Conservation (phyloP, 2,888 invertebrate genomes). For the Caenorhabditis sp. region DNA sequence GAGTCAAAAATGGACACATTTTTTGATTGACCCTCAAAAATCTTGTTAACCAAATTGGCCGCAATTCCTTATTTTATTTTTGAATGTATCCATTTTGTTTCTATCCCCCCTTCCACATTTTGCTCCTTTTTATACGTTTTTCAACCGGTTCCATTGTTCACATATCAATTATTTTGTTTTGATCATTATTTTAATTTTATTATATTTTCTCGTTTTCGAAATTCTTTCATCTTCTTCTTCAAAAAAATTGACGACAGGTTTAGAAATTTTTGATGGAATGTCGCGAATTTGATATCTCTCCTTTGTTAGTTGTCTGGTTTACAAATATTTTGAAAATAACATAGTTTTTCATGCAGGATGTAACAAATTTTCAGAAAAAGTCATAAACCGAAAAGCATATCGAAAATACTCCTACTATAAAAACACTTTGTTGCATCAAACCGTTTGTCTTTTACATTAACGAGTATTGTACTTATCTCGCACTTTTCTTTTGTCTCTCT, state of each 20-base stretch:
- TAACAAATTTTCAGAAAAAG: too few relatives aligned
- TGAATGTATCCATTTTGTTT: too few relatives aligned
- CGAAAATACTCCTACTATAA: too few relatives aligned
- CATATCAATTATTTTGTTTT: too few relatives aligned
- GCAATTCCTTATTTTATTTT: background rate
- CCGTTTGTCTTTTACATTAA: too few relatives aligned
- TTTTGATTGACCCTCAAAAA: background rate
- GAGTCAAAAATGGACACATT: background rate
- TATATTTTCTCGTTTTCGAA: background rate
- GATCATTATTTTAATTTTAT: background rate
- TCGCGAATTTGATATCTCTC: background rate
- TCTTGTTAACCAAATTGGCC: background rate
- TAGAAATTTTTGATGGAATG: background rate
- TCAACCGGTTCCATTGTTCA: background rate
- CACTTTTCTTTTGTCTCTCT: too few relatives aligned
- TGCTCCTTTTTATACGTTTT: background rate
- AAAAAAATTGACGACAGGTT: background rate
- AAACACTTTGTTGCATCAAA: too few relatives aligned
- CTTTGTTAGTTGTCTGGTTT: background rate
- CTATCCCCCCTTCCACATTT: background rate
- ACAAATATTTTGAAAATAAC: background rate
- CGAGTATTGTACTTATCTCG: too few relatives aligned
- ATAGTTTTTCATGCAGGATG: too few relatives aligned
- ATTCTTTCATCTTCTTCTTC: background rate
- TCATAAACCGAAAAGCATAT: too few relatives aligned